Evolutionary conservation across 1,140 invertebrate species (phyloP).

Genomic region (Liolophura sinensis): DNA sequence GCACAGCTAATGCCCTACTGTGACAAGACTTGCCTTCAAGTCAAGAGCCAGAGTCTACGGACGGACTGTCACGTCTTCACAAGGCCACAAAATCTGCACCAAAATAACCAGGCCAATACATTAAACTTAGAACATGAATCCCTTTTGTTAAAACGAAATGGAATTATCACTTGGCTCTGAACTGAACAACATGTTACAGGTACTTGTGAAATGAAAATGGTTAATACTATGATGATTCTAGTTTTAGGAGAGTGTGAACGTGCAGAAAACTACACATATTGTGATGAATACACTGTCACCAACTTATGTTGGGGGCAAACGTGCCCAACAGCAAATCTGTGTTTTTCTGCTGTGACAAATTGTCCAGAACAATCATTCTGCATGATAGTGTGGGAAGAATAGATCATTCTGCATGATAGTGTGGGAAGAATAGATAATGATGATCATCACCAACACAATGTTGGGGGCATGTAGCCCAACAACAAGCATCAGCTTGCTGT

Average conservation of each 20-base stretch:
- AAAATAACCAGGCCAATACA: not conserved
- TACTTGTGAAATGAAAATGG: not conserved
- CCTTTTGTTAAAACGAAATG: conserved; percentile 28
- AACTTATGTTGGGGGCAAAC: conserved; percentile 24
- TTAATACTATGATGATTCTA: not conserved
- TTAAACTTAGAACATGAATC: not conserved
- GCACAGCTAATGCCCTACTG: not conserved
- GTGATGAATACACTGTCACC: conserved; percentile 17
- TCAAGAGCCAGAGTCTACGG: too few species aligned
- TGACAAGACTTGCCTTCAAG: too few species aligned
- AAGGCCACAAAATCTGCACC: not conserved
- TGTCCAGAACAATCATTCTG: conserved; percentile 6
- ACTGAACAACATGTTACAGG: not conserved
- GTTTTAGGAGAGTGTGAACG: too few species aligned
- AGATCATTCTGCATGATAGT: conserved; percentile 5
- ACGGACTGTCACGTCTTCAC: too few species aligned
- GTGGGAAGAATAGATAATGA: not conserved
- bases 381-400: not conserved
- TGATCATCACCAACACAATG: conserved; percentile 2
- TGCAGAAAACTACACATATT: too few species aligned
- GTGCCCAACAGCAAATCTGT: conserved; percentile 27
- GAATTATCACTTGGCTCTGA: not conserved
- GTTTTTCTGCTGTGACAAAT: conserved; percentile 14
- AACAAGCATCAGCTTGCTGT: not conserved
- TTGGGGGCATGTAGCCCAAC: conserved; percentile 6